A percentile compares a stretch with the other conserved stretches of the same genome.
phyloP scores from a whole-genome alignment of 2,113 vertebrate genomes.

The Miniopterus natalensis region DNA sequence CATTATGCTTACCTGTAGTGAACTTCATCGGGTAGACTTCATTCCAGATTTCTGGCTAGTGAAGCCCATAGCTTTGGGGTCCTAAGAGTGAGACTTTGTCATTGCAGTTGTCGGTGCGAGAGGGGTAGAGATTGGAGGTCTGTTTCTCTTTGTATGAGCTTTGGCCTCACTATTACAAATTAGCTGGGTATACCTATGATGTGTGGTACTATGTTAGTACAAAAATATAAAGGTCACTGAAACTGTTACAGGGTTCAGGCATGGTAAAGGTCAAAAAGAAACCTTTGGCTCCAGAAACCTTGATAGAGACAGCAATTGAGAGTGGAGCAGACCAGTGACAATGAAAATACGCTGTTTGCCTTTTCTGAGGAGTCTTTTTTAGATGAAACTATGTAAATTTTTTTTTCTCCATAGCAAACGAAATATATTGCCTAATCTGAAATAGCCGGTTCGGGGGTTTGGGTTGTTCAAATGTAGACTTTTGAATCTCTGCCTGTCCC shows the following conservation, averaged over 20 bases:
- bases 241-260: background rate
- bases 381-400: constrained; percentile 47
- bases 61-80: background rate
- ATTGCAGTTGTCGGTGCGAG: background rate
- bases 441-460: constrained; percentile 12
- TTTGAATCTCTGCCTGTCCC: constrained; percentile 31
- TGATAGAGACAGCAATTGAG: constrained; percentile 3
- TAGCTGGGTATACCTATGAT: background rate
- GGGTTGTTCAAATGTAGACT: background rate
- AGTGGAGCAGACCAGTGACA: background rate
- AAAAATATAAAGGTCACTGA: background rate
- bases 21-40: background rate
- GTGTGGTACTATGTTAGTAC: background rate
- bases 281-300: background rate
- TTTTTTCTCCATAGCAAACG: constrained; percentile 39
- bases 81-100: background rate
- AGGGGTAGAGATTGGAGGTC: background rate
- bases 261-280: background rate
- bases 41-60: background rate
- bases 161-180: background rate
- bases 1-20: background rate
- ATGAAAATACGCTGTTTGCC: constrained; percentile 3
- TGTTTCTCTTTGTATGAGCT: background rate
- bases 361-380: constrained; percentile 9
- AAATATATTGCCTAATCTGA: constrained; percentile 20